These are phyloP conservation scores for Pantherophis alleghaniensis DNA, from an alignment of 2,797 vertebrate species.

Conservation along the genomic window DNA sequence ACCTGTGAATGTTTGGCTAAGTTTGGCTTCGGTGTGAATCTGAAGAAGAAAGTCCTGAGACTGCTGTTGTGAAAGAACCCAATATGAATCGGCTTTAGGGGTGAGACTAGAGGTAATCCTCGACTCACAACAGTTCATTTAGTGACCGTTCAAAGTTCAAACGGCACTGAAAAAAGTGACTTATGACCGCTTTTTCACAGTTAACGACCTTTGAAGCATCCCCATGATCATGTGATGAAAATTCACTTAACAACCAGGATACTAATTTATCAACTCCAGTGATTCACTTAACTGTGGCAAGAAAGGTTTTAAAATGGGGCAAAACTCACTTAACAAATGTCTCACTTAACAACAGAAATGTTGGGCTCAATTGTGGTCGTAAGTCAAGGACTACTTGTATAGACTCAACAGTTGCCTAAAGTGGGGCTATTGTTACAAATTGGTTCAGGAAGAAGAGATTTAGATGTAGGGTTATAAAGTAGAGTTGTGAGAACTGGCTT, in stretches of 20 bases:
- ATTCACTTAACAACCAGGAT: not conserved
- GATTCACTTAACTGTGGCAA: not conserved
- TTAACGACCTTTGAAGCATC: not conserved
- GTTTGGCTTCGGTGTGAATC: not conserved
- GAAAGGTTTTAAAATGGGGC: not conserved
- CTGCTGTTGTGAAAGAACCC: not conserved
- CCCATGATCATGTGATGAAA: not conserved
- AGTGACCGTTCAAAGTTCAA: not conserved
- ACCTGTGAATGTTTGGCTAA: not conserved
- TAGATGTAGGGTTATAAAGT: not conserved
- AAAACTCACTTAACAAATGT: not conserved
- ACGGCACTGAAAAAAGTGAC: not conserved
- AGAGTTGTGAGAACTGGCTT: not conserved
- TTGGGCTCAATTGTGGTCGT: not conserved
- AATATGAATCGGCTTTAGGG: not conserved
- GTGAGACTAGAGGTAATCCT: not conserved
- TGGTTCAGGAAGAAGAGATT: not conserved
- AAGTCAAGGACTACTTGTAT: not conserved
- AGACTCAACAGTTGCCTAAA: not conserved
- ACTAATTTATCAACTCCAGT: not conserved
- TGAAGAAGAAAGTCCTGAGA: not conserved
- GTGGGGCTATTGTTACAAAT: not conserved
- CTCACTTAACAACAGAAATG: not conserved
- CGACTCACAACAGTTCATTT: not conserved
- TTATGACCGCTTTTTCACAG: not conserved